phyloP scores from a whole-genome alignment of 2,888 invertebrate genomes.

The Arge pagana region DNA sequence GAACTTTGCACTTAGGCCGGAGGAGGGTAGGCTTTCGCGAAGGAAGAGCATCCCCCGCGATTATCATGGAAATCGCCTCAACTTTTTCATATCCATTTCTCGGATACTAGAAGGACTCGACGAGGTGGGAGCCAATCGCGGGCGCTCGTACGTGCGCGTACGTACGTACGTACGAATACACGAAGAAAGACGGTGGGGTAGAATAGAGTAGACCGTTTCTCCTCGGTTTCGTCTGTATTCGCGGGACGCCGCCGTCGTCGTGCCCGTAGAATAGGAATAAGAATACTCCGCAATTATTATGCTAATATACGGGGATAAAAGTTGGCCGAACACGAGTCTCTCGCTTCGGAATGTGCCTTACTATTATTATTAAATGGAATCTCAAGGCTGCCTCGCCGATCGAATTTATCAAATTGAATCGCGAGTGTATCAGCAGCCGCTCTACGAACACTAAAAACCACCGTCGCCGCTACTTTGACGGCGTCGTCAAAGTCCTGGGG shows the following conservation, averaged over 20 bases:
- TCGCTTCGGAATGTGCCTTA: slow-evolving; percentile 7
- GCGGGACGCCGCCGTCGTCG: background rate
- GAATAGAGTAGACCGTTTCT: no score
- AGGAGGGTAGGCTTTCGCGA: slow-evolving; percentile 25
- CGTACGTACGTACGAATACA: no score
- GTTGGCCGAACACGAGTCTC: slow-evolving; percentile 21
- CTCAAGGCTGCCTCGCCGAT: slow-evolving; percentile 44
- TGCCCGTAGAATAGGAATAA: slow-evolving; percentile 19
- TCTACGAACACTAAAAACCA: no score
- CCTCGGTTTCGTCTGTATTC: background rate
- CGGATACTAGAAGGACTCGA: no score
- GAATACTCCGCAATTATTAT: slow-evolving; percentile 48
- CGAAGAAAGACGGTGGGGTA: no score
- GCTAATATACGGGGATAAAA: slow-evolving; percentile 48
- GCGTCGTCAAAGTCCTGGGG: no score
- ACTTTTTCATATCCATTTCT: slow-evolving; percentile 26
- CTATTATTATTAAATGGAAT: slow-evolving; percentile 51
- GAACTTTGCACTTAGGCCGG: slow-evolving; percentile 36
- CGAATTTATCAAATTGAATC: slow-evolving; percentile 50
- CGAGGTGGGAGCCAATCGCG: background rate
- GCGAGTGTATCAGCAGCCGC: slow-evolving; percentile 28
- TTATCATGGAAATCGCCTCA: slow-evolving; percentile 33
- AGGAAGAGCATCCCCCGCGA: slow-evolving; percentile 23
- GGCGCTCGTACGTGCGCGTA: slow-evolving; percentile 14
- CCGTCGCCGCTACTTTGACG: no score